Evolutionary conservation across 2,888 invertebrate genomes (phyloP).

Genomic region (Neoscelio sp.): DNA sequence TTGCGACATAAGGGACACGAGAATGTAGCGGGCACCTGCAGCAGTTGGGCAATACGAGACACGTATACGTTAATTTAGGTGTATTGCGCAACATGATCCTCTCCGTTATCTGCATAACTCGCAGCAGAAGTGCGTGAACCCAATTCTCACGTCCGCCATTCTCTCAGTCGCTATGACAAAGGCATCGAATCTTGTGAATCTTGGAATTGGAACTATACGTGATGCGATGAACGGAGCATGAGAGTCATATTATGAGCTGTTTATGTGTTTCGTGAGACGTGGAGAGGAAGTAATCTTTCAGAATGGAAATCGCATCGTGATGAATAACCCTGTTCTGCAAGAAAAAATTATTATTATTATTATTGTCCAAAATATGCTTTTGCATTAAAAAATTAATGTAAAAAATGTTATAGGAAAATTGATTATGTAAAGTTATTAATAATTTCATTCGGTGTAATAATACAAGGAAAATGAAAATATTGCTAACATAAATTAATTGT

Average conservation of each 20-base stretch:
- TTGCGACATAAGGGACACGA: slow-evolving; percentile 45
- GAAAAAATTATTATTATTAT: too few species aligned
- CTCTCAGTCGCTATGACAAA: slow-evolving; percentile 40
- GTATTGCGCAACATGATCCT: slow-evolving; percentile 74
- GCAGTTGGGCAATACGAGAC: slow-evolving; percentile 64
- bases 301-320: slow-evolving; percentile 25
- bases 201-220: slow-evolving; percentile 63
- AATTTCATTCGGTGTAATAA: too few species aligned
- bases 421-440: too few species aligned
- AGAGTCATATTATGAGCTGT: slow-evolving; percentile 43
- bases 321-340: too few species aligned
- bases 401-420: too few species aligned
- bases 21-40: slow-evolving; percentile 12
- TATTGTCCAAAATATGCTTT: too few species aligned
- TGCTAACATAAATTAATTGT: too few species aligned
- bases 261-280: slow-evolving; percentile 32
- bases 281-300: slow-evolving; percentile 21
- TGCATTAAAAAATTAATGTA: too few species aligned
- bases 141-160: slow-evolving; percentile 58
- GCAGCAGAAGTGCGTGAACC: slow-evolving; percentile 69
- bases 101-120: slow-evolving; percentile 74
- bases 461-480: too few species aligned
- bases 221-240: slow-evolving; percentile 44
- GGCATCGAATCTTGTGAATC: slow-evolving; percentile 54
- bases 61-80: slow-evolving; percentile 75